Percentiles rank a stretch among this genome's conserved stretches.
These are phyloP conservation scores for Athene noctua DNA, from an alignment of 2,113 vertebrate genomes.

Conservation along the genomic window DNA sequence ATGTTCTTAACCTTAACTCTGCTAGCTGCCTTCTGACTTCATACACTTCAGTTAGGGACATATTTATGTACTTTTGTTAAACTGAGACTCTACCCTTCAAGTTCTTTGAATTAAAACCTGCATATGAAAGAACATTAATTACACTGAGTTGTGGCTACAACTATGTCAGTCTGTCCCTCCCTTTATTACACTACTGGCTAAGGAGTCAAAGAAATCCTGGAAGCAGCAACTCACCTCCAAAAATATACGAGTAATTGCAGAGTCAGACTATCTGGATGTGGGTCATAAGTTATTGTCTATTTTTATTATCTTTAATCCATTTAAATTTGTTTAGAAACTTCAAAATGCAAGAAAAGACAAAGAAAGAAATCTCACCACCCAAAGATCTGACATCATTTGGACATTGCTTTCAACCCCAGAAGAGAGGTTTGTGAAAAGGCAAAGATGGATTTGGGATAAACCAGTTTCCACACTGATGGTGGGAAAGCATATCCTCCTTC, in stretches of 20 bases:
- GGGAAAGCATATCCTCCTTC: background rate
- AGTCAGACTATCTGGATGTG: background rate
- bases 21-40: background rate
- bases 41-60: background rate
- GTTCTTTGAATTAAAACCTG: background rate
- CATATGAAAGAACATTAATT: background rate
- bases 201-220: background rate
- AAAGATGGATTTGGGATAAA: background rate
- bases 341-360: background rate
- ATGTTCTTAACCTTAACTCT: background rate
- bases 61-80: background rate
- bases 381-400: background rate
- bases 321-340: background rate
- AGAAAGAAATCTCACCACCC: background rate
- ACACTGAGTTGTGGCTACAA: background rate
- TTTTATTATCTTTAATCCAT: background rate
- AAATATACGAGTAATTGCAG: background rate
- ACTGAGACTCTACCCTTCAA: background rate
- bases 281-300: background rate
- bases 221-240: background rate
- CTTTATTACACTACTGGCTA: background rate
- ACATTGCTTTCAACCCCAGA: background rate
- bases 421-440: background rate
- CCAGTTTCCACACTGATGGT: background rate
- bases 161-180: background rate